Evolutionary conservation across 2,797 vertebrate species (phyloP).

Genomic region (Numenius phaeopus): DNA sequence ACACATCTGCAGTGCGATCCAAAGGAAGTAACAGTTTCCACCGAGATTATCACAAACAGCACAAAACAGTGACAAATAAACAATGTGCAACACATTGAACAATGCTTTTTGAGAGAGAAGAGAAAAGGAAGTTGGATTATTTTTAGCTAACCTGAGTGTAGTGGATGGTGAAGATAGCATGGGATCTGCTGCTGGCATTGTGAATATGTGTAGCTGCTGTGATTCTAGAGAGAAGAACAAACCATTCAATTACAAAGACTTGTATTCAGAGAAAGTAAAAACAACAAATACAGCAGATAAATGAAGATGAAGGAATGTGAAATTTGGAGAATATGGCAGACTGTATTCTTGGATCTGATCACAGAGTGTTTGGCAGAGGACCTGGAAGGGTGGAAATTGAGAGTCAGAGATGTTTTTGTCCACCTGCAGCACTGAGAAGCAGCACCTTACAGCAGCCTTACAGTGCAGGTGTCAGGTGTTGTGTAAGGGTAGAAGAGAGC

Average conservation of each 20-base stretch:
- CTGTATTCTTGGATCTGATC: not conserved
- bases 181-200: slow-evolving; percentile 97
- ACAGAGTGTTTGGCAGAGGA: not conserved
- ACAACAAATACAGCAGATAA: slow-evolving; percentile 1
- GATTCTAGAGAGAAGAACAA: slow-evolving; percentile 82
- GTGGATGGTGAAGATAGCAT: slow-evolving; percentile 97
- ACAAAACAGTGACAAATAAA: slow-evolving; percentile 12
- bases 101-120: not conserved
- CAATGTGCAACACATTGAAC: not conserved
- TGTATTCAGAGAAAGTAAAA: not conserved
- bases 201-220: slow-evolving; percentile 96
- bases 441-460: not conserved
- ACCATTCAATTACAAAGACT: not conserved
- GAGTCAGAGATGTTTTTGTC: not conserved
- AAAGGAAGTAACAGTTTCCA: slow-evolving; percentile 47
- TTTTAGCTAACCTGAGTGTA: slow-evolving; percentile 90
- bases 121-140: slow-evolving; percentile 17
- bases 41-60: not conserved
- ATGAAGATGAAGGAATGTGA: not conserved
- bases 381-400: not conserved
- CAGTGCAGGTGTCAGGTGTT: not conserved
- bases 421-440: not conserved
- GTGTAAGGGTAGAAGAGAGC: not conserved
- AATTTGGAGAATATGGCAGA: not conserved
- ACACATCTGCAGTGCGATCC: slow-evolving; percentile 7